Evolutionary conservation across 2,797 vertebrate species (phyloP).

Genomic region (Molossus alvarezi): DNA sequence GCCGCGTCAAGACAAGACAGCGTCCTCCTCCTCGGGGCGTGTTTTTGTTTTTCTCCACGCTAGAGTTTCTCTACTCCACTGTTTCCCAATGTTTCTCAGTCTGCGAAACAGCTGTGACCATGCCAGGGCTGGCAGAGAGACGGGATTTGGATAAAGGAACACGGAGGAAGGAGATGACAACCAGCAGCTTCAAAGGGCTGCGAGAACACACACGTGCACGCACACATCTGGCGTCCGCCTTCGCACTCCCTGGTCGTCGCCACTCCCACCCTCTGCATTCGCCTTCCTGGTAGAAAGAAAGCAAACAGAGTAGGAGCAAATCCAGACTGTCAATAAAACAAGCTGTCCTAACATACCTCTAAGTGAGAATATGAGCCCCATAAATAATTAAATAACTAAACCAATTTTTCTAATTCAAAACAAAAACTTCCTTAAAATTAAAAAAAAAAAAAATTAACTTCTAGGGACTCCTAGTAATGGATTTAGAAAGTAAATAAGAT

Average conservation of each 20-base stretch:
- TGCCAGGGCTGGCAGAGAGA: background rate
- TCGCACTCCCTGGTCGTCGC: background rate
- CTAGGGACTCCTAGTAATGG: background rate
- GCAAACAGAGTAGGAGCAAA: background rate
- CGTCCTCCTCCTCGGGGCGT: constrained; percentile 47
- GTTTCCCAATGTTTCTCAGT: constrained; percentile 58
- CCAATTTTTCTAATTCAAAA: background rate
- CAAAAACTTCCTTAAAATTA: background rate
- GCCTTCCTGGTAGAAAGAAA: background rate
- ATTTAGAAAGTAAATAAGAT: constrained; percentile 46
- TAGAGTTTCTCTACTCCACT: background rate
- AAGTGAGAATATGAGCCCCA: background rate
- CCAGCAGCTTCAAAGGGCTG: background rate
- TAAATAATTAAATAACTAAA: background rate
- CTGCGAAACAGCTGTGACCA: constrained; percentile 55
- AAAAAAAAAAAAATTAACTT: background rate
- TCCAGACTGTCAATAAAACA: constrained; percentile 7
- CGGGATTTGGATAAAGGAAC: constrained; percentile 17
- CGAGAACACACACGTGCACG: background rate
- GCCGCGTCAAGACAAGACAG: constrained; percentile 68
- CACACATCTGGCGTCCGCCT: background rate
- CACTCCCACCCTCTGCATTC: background rate
- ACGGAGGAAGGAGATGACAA: background rate
- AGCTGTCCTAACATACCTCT: background rate
- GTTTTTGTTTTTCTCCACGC: constrained; percentile 46